Conservation (phyloP, 2,888 invertebrate species). For the Tholera decimalis region DNA sequence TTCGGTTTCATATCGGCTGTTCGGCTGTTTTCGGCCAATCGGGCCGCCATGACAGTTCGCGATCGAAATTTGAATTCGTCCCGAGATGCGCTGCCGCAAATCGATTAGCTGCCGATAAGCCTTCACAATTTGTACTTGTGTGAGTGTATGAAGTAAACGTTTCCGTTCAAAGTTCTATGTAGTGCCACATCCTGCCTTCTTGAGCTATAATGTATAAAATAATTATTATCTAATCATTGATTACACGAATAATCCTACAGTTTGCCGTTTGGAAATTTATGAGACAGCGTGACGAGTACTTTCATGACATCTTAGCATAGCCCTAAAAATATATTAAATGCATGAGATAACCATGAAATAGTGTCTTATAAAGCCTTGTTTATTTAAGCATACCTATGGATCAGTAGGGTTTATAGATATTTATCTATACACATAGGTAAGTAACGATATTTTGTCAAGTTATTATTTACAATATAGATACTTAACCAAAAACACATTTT, state of each 20-base stretch:
- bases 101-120: slow-evolving; percentile 88
- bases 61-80: slow-evolving; percentile 89
- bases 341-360: neutral
- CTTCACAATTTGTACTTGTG: slow-evolving; percentile 60
- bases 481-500: no score
- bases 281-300: slow-evolving; percentile 10
- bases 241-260: slow-evolving; percentile 30
- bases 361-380: slow-evolving; percentile 14
- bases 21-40: slow-evolving; percentile 78
- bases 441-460: no score
- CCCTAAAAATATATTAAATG: neutral
- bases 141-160: slow-evolving; percentile 75
- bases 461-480: no score
- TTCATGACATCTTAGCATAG: neutral
- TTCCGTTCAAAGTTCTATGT: slow-evolving; percentile 81
- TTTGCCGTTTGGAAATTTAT: slow-evolving; percentile 53
- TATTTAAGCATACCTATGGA: slow-evolving; percentile 13
- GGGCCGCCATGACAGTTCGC: slow-evolving; percentile 85
- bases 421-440: no score
- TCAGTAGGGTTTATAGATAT: neutral
- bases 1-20: slow-evolving; percentile 75
- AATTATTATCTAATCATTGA: slow-evolving; percentile 60
- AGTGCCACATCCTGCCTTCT: slow-evolving; percentile 74
- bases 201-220: slow-evolving; percentile 59
- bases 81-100: slow-evolving; percentile 87